A percentile compares a stretch with the other conserved stretches of the same genome.
Evolutionary conservation across 2,888 invertebrate genomes (phyloP).

Genomic region (Drosophila austrosaltans): DNA sequence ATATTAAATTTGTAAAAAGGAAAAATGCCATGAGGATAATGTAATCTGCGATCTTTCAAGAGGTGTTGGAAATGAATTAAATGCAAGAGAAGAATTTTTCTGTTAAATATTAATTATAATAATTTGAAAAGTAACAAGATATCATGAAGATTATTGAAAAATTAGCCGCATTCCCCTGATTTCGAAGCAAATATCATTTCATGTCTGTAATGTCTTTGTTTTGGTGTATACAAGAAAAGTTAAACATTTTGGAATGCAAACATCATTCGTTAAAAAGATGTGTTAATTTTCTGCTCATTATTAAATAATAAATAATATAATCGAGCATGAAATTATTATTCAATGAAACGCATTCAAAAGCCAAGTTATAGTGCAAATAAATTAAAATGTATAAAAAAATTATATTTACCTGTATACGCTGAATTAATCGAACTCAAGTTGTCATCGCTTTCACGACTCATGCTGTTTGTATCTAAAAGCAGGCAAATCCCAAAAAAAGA

Average conservation of each 20-base stretch:
- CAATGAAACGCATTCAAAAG: slow-evolving; percentile 46
- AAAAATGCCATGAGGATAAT: no score
- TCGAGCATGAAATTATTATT: slow-evolving; percentile 33
- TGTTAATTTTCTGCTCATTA: slow-evolving; percentile 38
- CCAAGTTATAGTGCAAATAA: slow-evolving; percentile 46
- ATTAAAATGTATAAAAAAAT: slow-evolving; percentile 6
- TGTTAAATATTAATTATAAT: not conserved
- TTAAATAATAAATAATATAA: slow-evolving; percentile 26
- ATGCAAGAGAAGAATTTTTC: slow-evolving; percentile 8
- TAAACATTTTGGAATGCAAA: not conserved
- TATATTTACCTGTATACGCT: slow-evolving; percentile 80
- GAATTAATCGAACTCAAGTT: slow-evolving; percentile 82
- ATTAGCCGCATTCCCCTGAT: not conserved
- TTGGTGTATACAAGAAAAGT: no score
- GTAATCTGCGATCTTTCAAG: no score
- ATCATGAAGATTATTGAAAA: slow-evolving; percentile 1
- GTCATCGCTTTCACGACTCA: slow-evolving; percentile 83
- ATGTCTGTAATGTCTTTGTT: slow-evolving; percentile 2
- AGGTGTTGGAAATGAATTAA: slow-evolving; percentile 1
- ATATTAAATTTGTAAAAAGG: no score
- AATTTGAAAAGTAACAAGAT: not conserved
- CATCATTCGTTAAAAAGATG: slow-evolving; percentile 18
- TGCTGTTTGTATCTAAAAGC: slow-evolving; percentile 79
- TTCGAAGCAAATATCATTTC: not conserved
- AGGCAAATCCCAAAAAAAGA: slow-evolving; percentile 44